Conservation (phyloP, 30 jellyfish, hydroid and myxozoan species). For the Cassiopea andromeda region DNA sequence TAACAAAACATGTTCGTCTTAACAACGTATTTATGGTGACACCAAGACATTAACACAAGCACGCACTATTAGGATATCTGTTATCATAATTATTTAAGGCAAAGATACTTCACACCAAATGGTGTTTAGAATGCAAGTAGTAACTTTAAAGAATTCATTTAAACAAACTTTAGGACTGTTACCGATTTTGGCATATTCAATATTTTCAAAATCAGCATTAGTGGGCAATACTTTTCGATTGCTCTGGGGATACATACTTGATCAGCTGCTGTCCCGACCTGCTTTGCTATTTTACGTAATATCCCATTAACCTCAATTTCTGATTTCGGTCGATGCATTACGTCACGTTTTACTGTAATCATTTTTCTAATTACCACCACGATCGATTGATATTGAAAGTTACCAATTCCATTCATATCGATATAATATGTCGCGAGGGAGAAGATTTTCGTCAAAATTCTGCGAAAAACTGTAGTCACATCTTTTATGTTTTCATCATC, state of each 20-base stretch:
- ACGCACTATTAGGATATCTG: too few species aligned
- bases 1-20: too few species aligned
- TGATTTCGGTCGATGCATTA: conserved; percentile 52
- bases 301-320: conserved; percentile 51
- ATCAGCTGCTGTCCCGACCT: not conserved
- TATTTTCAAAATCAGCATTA: not conserved
- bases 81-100: too few species aligned
- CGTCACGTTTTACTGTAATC: not conserved
- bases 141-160: too few species aligned
- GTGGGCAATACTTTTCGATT: not conserved
- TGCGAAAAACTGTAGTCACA: not conserved
- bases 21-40: too few species aligned
- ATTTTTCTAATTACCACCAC: not conserved
- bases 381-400: not conserved
- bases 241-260: conserved; percentile 25
- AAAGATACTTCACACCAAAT: too few species aligned
- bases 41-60: too few species aligned
- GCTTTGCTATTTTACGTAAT: conserved; percentile 34
- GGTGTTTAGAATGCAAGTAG: too few species aligned
- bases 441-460: not conserved
- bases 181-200: too few species aligned
- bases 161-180: too few species aligned
- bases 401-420: not conserved
- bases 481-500: not conserved
- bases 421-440: not conserved